Percentiles rank a stretch among this genome's conserved stretches.
phyloP scores from a whole-genome alignment of 2,888 invertebrate genomes.

The Pristionchus entomophagus region DNA sequence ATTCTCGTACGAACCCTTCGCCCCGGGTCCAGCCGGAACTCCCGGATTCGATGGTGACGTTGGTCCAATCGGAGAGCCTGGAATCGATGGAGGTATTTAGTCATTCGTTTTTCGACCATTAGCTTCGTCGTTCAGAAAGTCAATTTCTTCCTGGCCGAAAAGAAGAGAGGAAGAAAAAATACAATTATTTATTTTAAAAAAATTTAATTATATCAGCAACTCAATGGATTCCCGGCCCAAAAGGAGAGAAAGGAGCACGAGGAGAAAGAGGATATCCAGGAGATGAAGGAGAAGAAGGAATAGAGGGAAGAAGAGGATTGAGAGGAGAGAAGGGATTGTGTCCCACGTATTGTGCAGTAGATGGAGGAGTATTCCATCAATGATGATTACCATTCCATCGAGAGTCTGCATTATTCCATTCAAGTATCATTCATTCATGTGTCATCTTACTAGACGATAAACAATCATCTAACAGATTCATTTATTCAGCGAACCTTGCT shows the following conservation, averaged over 20 bases:
- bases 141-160: too few relatives aligned
- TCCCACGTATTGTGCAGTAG: constrained; percentile 45
- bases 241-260: constrained; percentile 13
- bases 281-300: not conserved
- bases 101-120: too few relatives aligned
- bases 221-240: constrained; percentile 19
- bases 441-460: not conserved
- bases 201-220: too few relatives aligned
- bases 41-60: not conserved
- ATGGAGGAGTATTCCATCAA: constrained; percentile 22
- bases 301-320: not conserved
- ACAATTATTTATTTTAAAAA: not conserved
- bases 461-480: not conserved
- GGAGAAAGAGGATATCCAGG: constrained; percentile 14
- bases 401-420: not conserved
- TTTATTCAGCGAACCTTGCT: constrained; percentile 30
- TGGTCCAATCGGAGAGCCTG: not conserved
- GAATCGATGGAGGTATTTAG: not conserved
- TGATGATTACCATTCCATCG: not conserved
- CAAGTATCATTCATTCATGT: not conserved
- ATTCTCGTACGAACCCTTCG: not conserved
- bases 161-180: too few relatives aligned
- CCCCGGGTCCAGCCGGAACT: not conserved
- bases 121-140: not conserved
- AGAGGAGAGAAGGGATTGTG: constrained; percentile 34